Evolutionary conservation across 2,888 invertebrate species (phyloP), one percentile per base, ranked within the genome.

Genomic region (Elysia crispata): DNA sequence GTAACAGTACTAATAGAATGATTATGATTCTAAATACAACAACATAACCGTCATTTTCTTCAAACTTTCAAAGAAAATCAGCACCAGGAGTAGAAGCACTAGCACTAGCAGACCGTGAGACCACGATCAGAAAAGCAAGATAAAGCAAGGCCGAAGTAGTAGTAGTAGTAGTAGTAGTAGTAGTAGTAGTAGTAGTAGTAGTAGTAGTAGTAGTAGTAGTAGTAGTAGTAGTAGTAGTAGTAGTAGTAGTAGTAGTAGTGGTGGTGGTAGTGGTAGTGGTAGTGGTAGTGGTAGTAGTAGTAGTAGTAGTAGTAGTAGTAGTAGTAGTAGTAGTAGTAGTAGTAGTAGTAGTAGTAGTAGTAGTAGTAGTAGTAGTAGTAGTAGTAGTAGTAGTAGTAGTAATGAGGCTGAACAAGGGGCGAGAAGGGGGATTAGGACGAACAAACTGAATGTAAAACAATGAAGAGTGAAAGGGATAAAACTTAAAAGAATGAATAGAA

Each of bases 141-240:
- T n/a, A n/a, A n/a, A n/a, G n/a, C n/a, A n/a, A n/a, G n/a, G n/a
- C n/a, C n/a, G n/a, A n/a, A n/a, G n/a, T n/a, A n/a, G n/a, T n/a
- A n/a, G n/a, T 54, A 54, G 54, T 54, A 54, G 54, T 54, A 54
- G 54, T 54, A 54, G 54, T 54, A 54, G 54, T 54, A 54, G 54
- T 54, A 54, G 54, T 54, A 54, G 54, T 54, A 54, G 54, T 54
- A 54, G 54, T 54, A 54, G 54, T 54, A 54, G 54, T 54, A 54
- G 54, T 54, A 54, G 54, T 54, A 54, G 54, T 54, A 54, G 54
- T 54, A 54, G 54, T 54, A 54, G 54, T 54, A 54, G 54, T 54
- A 54, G 54, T 54, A 54, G 54, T 54, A 54, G 54, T 54, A 54
- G 54, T 54, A 54, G 54, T 54, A 54, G 54, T 54, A 54, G 54